Evolutionary conservation across 2,797 vertebrate genomes (phyloP).

Genomic region (Clarias pachynema): DNA sequence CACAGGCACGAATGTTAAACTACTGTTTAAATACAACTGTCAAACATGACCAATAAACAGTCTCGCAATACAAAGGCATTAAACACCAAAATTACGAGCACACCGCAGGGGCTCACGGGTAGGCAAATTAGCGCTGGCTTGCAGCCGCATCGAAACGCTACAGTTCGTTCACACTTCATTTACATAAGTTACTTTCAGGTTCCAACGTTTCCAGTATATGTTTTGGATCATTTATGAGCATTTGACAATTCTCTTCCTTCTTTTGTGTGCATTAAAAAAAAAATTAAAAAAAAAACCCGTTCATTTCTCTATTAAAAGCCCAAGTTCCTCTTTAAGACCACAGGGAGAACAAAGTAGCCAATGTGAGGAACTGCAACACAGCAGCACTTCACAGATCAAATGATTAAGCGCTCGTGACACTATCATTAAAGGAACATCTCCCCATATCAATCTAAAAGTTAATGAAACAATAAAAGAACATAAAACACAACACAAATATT

Average conservation of each 20-base stretch:
- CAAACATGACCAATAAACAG: not conserved
- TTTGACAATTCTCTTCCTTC: not conserved
- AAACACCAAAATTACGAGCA: not conserved
- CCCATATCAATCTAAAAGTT: not conserved
- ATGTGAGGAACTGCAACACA: slow-evolving; percentile 21
- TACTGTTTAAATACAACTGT: not conserved
- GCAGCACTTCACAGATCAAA: not conserved
- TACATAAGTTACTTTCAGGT: not conserved
- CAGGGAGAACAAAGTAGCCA: not conserved
- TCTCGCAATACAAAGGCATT: not conserved
- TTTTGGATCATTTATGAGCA: not conserved
- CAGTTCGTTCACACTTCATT: not conserved
- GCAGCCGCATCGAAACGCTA: not conserved
- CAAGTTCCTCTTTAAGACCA: slow-evolving; percentile 23
- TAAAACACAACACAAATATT: no score
- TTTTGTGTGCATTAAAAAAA: not conserved
- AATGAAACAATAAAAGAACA: not conserved
- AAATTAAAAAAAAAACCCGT: no score
- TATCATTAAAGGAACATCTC: not conserved
- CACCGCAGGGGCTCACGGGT: not conserved
- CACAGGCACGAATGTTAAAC: no score
- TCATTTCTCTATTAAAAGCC: not conserved
- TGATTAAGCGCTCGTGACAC: not conserved
- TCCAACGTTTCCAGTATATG: not conserved
- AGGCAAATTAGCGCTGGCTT: not conserved